Percentiles rank a stretch among this genome's conserved stretches.
These are phyloP conservation scores for Eulithis prunata DNA, from an alignment of 2,888 invertebrate species.

Conservation along the genomic window DNA sequence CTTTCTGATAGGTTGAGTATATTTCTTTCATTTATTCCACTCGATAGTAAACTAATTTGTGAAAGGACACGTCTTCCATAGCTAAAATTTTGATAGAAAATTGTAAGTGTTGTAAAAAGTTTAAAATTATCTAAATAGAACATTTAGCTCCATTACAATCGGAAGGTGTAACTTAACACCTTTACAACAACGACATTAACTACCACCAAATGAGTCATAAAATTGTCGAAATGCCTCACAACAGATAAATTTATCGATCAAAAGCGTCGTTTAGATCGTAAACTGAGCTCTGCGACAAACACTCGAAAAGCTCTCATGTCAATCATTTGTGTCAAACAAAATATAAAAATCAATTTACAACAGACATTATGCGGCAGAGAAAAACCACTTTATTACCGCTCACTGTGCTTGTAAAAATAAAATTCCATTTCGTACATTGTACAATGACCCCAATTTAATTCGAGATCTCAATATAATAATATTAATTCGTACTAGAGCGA, in stretches of 20 bases:
- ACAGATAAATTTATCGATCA: constrained; percentile 75
- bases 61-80: too few relatives aligned
- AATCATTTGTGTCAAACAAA: constrained; percentile 84
- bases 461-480: constrained; percentile 71
- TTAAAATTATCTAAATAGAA: constrained; percentile 30
- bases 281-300: constrained; percentile 47
- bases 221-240: constrained; percentile 79
- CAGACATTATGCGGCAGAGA: constrained; percentile 69
- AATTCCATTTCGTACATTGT: constrained; percentile 45
- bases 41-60: too few relatives aligned
- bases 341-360: constrained; percentile 82
- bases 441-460: constrained; percentile 72
- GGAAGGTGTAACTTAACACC: constrained; percentile 61
- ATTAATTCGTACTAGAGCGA: constrained; percentile 74
- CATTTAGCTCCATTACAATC: constrained; percentile 48
- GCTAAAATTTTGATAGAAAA: too few relatives aligned
- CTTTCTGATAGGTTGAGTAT: too few relatives aligned
- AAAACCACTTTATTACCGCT: constrained; percentile 80
- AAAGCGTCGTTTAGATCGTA: constrained; percentile 72
- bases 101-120: too few relatives aligned
- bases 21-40: too few relatives aligned
- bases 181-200: constrained; percentile 66
- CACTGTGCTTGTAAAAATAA: constrained; percentile 66
- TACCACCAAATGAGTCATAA: constrained; percentile 80
- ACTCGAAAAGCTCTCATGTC: constrained; percentile 64